Conservation (phyloP, 2,113 vertebrate species). For the Panthera leo region DNA sequence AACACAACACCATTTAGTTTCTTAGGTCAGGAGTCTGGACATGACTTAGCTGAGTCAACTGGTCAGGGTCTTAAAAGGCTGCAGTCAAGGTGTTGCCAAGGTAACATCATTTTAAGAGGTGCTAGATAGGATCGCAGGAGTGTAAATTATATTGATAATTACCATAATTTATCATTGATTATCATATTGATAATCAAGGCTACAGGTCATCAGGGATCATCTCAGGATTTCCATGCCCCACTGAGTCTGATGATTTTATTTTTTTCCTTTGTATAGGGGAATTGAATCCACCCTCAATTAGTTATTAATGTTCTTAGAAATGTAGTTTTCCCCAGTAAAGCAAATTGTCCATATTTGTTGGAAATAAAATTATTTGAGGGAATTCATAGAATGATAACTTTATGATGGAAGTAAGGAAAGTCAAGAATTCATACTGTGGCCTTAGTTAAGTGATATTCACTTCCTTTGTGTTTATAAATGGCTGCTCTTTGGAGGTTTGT, state of each 20-base stretch:
- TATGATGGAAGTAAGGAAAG: neutral
- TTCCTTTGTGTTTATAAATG: constrained; percentile 51
- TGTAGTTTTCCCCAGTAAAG: neutral
- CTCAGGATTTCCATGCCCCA: neutral
- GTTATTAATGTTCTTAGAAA: neutral
- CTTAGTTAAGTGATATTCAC: constrained; percentile 49
- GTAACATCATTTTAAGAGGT: neutral
- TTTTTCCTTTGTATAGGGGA: neutral
- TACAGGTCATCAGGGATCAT: neutral
- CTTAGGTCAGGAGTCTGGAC: neutral
- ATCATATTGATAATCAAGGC: neutral
- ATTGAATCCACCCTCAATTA: neutral
- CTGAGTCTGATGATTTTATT: neutral
- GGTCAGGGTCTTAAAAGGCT: neutral
- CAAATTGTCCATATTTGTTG: neutral
- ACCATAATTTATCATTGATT: too few relatives aligned
- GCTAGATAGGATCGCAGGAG: neutral
- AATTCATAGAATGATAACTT: neutral
- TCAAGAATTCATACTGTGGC: neutral
- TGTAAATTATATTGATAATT: neutral
- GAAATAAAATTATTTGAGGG: neutral
- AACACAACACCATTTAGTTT: neutral
- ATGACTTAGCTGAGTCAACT: neutral
- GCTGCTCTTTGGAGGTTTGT: constrained; percentile 53
- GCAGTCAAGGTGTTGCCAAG: neutral